phyloP scores from a whole-genome alignment of 2,888 invertebrate species.

The Eupsilia transversa region DNA sequence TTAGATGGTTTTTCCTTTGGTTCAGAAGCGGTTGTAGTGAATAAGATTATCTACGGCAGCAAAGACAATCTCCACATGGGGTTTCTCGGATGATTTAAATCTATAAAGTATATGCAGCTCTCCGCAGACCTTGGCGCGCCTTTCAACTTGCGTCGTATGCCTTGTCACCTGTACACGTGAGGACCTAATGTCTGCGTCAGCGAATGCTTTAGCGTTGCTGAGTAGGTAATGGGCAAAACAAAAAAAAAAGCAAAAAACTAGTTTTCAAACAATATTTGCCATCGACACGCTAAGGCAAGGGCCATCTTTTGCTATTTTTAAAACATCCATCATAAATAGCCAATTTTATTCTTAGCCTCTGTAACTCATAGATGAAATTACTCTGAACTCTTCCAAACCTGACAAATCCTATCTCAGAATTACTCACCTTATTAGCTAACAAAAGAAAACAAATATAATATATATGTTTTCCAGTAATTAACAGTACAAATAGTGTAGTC shows the following conservation, averaged over 20 bases:
- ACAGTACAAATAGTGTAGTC: slow-evolving; percentile 25
- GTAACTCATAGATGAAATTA: background rate
- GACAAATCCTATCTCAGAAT: background rate
- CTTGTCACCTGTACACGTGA: background rate
- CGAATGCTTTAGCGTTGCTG: background rate
- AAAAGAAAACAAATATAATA: background rate
- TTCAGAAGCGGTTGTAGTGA: background rate
- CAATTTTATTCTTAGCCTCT: background rate
- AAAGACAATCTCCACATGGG: background rate
- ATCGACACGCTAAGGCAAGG: background rate
- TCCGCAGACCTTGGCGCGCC: background rate
- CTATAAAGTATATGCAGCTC: background rate
- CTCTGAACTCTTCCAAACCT: background rate
- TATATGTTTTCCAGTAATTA: slow-evolving; percentile 18
- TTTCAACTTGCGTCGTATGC: background rate
- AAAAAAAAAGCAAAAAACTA: fast-evolving
- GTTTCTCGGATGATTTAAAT: background rate
- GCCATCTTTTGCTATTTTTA: background rate
- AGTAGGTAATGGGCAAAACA: background rate
- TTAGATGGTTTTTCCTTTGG: background rate
- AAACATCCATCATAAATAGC: background rate
- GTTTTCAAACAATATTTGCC: background rate
- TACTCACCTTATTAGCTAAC: background rate
- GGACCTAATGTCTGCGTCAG: background rate
- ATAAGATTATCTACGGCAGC: too few species aligned